Evolutionary conservation across 2,888 invertebrate species (phyloP).

Genomic region (Furcula furcula): DNA sequence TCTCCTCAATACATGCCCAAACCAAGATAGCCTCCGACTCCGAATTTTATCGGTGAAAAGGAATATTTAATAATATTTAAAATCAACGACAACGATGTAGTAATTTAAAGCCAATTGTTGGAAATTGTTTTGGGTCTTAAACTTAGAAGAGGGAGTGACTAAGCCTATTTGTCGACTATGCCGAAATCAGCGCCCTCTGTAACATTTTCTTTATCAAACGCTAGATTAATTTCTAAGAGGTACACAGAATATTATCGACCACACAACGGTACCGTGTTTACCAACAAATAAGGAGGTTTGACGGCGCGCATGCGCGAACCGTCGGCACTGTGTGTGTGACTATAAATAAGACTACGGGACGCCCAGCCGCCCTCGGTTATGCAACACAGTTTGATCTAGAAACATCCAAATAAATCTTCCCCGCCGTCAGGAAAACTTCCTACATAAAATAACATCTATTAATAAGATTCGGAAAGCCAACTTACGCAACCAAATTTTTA

Average conservation of each 20-base stretch:
- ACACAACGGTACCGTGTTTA: slow-evolving; percentile 49
- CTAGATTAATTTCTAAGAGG: slow-evolving; percentile 40
- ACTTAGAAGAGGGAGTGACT: slow-evolving; percentile 5
- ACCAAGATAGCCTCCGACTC: too few species aligned
- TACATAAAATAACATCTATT: slow-evolving; percentile 34
- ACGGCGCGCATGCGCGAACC: slow-evolving; percentile 44
- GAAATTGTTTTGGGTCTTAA: slow-evolving; percentile 18
- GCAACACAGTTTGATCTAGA: slow-evolving; percentile 61
- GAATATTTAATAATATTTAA: too few species aligned
- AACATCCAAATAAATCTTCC: slow-evolving; percentile 48
- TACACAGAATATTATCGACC: slow-evolving; percentile 56
- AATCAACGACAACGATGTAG: slow-evolving; percentile 12
- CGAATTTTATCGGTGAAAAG: too few species aligned
- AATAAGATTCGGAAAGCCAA: slow-evolving; percentile 15
- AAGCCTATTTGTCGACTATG: slow-evolving; percentile 7
- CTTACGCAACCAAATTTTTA: slow-evolving; percentile 20
- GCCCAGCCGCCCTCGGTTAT: slow-evolving; percentile 57
- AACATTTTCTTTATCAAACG: slow-evolving; percentile 28
- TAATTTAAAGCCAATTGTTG: slow-evolving; percentile 17
- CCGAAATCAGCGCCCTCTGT: slow-evolving; percentile 24
- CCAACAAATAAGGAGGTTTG: slow-evolving; percentile 45
- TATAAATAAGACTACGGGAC: slow-evolving; percentile 52
- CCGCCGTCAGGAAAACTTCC: slow-evolving; percentile 31
- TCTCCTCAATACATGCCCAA: too few species aligned
- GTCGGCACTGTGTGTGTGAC: slow-evolving; percentile 29